These are phyloP conservation scores for Kryptopterus vitreolus DNA, from an alignment of 2,797 vertebrate genomes.

Conservation along the genomic window DNA sequence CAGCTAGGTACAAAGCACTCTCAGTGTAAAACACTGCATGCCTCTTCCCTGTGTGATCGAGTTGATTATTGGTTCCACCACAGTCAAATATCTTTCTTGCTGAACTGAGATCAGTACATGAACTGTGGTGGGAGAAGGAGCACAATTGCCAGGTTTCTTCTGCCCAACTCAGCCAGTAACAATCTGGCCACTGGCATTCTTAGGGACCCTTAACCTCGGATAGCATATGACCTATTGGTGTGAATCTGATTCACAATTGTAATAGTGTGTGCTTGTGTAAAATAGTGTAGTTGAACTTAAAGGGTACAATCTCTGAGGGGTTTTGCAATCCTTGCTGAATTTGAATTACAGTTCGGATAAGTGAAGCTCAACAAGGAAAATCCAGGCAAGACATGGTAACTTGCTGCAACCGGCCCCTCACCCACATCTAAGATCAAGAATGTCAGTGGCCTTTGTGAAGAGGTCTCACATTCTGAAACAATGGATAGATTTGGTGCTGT, in stretches of 20 bases:
- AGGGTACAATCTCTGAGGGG: neutral
- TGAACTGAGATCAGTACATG: neutral
- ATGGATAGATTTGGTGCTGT: constrained; percentile 72
- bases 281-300: neutral
- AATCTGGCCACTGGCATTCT: neutral
- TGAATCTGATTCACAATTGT: neutral
- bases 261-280: neutral
- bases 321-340: constrained; percentile 1
- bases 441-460: constrained; percentile 55
- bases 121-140: neutral
- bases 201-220: neutral
- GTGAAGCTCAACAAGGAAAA: neutral
- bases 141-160: neutral
- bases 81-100: constrained; percentile 2
- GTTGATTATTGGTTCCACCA: neutral
- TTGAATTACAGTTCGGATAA: neutral
- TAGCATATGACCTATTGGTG: neutral
- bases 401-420: neutral
- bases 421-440: constrained; percentile 23
- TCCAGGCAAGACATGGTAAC: constrained; percentile 7
- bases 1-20: neutral
- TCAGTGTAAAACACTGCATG: neutral
- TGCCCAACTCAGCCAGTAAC: neutral
- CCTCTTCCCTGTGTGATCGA: neutral
- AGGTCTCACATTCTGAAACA: constrained; percentile 58